A percentile compares a stretch with the other conserved stretches of the same genome.
phyloP scores from a whole-genome alignment of 2,797 vertebrate species.

The Otolemur crassicaudatus region DNA sequence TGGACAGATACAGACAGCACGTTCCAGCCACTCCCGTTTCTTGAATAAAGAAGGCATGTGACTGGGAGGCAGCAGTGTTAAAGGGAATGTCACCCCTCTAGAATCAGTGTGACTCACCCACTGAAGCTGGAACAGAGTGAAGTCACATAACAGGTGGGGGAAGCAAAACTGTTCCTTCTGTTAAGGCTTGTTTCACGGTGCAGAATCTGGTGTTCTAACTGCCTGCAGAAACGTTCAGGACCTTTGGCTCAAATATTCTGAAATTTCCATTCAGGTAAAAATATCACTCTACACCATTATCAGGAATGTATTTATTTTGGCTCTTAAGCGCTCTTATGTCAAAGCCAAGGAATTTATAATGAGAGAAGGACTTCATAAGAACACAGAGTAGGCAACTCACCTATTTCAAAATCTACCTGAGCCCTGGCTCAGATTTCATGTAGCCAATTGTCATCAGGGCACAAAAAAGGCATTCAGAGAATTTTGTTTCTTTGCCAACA shows the following conservation, averaged over 20 bases:
- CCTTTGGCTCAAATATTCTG: conserved; percentile 70
- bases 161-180: background rate
- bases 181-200: conserved; percentile 68
- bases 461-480: background rate
- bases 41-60: background rate
- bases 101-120: conserved; percentile 39
- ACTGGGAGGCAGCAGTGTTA: background rate
- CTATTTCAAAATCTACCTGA: conserved; percentile 72
- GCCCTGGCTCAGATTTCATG: background rate
- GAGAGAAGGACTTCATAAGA: conserved; percentile 52
- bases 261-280: conserved; percentile 59
- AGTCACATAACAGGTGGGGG: background rate
- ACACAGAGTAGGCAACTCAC: conserved; percentile 65
- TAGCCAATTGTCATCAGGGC: background rate
- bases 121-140: conserved; percentile 44
- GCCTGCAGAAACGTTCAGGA: conserved; percentile 62
- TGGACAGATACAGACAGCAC: conserved; percentile 23
- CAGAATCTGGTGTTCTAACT: conserved; percentile 76
- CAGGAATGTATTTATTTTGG: conserved; percentile 82
- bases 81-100: background rate
- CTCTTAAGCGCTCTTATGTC: conserved; percentile 71
- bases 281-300: conserved; percentile 63
- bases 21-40: background rate
- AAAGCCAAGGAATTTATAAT: conserved; percentile 70
- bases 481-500: conserved; percentile 8